Evolutionary conservation across 2,797 vertebrate genomes (phyloP), one percentile per base, ranked within the genome.

Genomic region (Melanotaenia boesemani): DNA sequence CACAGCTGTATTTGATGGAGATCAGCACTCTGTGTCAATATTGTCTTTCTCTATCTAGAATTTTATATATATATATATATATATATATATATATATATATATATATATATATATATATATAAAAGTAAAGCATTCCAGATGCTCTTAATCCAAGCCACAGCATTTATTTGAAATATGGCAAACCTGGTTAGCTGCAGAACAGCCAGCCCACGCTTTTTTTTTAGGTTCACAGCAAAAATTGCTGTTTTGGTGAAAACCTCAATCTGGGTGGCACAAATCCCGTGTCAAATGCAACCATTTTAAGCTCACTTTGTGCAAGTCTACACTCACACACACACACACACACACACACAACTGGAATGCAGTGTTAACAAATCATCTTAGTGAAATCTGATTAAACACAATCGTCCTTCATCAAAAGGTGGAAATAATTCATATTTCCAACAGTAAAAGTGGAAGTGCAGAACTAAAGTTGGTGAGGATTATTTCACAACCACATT

Each of bases 191-290:
- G 57, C 32, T 54, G 67, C 39, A 71, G 20, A 63, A n/a, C 41
- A 55, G n/a, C 6, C 1, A 26, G 16, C 1, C 37, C 5, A 1
- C 36, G 5, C 10, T 70, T 63, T 62, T 44, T 34, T 34, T 34
- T 34, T 79, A 9, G 50, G n/a, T 55, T 62, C 30, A 37, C 3
- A 36, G 59, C 24, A 78, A 76, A 78, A 81, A 81, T 70, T 59
- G 50, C 20, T 78, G 58, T 87, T 88, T 82, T 79, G 72, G 67
- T 80, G 50, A 72, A 72, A 74, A 68, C 36, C 32, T 76, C 80
- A 66, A 20, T 73, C 63, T 81, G 84, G 81, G 84, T 79, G 80
- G 76, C 68, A 67, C 57, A 80, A 83, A 83, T 80, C 81, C 65
- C 61, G 20, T 37, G 28, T 79, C 60, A 77, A 79, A 77, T 28